phyloP scores from a whole-genome alignment of 2,797 vertebrate species.

The Toxotes lorentzi region DNA sequence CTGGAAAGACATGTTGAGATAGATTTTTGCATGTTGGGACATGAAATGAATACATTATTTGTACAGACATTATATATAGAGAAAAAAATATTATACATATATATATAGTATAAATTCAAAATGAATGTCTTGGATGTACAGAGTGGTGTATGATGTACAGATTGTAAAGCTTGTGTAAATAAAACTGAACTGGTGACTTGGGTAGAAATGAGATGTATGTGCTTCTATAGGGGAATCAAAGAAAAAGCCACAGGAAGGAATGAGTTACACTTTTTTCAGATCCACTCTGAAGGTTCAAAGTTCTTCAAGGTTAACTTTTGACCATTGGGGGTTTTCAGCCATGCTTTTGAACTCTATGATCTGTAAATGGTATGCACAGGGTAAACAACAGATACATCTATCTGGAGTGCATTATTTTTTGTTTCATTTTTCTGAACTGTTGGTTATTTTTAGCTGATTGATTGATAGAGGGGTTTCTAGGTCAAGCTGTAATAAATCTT shows the following conservation, averaged over 20 bases:
- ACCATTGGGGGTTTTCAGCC: conserved; percentile 25
- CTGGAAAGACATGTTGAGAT: background rate
- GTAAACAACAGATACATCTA: conserved; percentile 40
- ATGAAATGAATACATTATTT: background rate
- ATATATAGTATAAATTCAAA: background rate
- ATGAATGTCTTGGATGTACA: too few species aligned
- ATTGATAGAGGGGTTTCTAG: conserved; percentile 28
- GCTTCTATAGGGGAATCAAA: background rate
- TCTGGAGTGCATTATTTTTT: conserved; percentile 10
- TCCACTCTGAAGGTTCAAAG: too few species aligned
- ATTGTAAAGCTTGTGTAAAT: background rate
- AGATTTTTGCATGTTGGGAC: too few species aligned
- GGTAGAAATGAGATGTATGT: background rate
- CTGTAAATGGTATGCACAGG: background rate
- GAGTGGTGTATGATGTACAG: background rate
- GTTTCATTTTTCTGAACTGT: background rate
- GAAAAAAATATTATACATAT: background rate
- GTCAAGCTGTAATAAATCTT: conserved; percentile 36
- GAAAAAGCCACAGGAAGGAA: background rate
- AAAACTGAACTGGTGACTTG: background rate
- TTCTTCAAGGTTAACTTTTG: conserved; percentile 40
- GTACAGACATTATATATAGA: background rate
- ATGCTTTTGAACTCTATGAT: conserved; percentile 31
- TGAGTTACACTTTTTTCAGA: conserved; percentile 20
- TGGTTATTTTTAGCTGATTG: background rate